These are phyloP conservation scores for Bovichtus variegatus DNA, from an alignment of 2,797 vertebrate genomes.

Conservation along the genomic window DNA sequence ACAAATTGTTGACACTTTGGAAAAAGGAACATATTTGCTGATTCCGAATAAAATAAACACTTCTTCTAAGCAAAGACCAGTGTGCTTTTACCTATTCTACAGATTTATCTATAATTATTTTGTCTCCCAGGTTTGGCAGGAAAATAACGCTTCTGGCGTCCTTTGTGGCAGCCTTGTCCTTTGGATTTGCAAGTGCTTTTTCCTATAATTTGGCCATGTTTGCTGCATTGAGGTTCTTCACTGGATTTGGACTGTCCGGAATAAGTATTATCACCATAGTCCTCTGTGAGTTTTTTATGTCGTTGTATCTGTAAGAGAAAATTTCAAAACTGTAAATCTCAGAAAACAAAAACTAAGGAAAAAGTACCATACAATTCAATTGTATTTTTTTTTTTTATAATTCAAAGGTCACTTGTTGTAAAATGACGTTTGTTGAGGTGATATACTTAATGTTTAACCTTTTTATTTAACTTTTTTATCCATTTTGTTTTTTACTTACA, in stretches of 20 bases:
- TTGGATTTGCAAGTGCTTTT: constrained; percentile 75
- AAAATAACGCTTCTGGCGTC: constrained; percentile 73
- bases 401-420: neutral
- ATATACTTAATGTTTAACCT: too few relatives aligned
- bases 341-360: neutral
- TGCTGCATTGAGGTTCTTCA: constrained; percentile 77
- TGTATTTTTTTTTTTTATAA: neutral
- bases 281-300: constrained; percentile 71
- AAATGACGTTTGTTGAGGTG: neutral
- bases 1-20: neutral
- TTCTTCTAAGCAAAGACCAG: neutral
- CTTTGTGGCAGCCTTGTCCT: constrained; percentile 57
- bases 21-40: neutral
- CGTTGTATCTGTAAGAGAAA: neutral
- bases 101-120: neutral
- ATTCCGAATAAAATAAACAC: neutral
- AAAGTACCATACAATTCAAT: too few relatives aligned
- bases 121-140: constrained; percentile 76
- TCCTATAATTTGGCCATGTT: constrained; percentile 73
- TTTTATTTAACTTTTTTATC: neutral
- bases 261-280: constrained; percentile 74
- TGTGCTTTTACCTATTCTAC: neutral
- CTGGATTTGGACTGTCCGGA: constrained; percentile 77
- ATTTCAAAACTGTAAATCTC: neutral
- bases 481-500: neutral